These are phyloP conservation scores for Pollenia angustigena DNA, from an alignment of 2,888 invertebrate genomes.

Conservation along the genomic window DNA sequence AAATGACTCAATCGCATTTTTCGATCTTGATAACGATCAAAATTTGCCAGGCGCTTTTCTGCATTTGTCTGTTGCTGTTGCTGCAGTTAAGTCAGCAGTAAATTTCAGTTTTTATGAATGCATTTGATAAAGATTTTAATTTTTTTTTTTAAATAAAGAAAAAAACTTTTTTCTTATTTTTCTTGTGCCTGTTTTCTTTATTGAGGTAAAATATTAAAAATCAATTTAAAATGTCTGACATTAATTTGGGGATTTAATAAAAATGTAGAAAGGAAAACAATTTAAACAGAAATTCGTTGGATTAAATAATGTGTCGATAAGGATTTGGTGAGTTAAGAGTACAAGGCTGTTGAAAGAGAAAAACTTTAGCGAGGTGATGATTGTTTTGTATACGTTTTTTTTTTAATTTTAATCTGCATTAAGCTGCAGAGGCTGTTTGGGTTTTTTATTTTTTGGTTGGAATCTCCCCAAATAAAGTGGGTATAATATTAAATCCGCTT, in stretches of 20 bases:
- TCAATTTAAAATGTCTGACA: constrained; percentile 57
- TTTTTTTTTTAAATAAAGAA: neutral
- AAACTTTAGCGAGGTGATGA: constrained; percentile 41
- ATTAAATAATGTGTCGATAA: constrained; percentile 37
- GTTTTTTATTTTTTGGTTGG: neutral
- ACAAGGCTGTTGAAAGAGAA: constrained; percentile 21
- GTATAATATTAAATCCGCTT: constrained; percentile 7
- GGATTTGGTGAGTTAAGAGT: constrained; percentile 8
- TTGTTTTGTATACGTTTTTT: constrained; percentile 22
- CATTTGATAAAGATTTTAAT: constrained; percentile 15
- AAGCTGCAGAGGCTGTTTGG: neutral
- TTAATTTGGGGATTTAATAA: constrained; percentile 54
- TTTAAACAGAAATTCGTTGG: constrained; percentile 2
- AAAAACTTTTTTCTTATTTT: neutral
- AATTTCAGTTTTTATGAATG: constrained; percentile 24
- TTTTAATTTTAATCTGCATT: constrained; percentile 1
- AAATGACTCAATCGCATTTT: constrained; percentile 59
- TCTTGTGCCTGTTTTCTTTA: neutral
- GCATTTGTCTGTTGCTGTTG: neutral
- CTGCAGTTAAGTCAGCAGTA: constrained; percentile 22
- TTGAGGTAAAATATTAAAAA: constrained; percentile 55
- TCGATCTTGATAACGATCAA: constrained; percentile 57
- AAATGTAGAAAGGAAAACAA: neutral
- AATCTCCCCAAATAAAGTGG: neutral
- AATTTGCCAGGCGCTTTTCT: constrained; percentile 9